phyloP scores from a whole-genome alignment of 2,113 vertebrate species.

The Catharus fuscescens region DNA sequence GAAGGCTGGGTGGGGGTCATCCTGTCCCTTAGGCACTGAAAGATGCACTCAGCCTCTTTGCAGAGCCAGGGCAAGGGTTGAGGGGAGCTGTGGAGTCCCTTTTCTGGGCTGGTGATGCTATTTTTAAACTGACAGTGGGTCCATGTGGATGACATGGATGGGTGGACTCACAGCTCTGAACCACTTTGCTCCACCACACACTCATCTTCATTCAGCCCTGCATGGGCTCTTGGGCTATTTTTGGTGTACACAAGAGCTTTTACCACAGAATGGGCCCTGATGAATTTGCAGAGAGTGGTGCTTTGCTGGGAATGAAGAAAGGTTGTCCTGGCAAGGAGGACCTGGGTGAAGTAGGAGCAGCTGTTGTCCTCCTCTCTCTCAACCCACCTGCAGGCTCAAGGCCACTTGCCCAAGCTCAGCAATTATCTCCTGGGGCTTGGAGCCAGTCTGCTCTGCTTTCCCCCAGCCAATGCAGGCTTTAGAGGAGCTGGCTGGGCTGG shows the following conservation, averaged over 20 bases:
- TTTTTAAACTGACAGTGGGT: not conserved
- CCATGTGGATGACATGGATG: not conserved
- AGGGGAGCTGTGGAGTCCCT: not conserved
- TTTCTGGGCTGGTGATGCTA: not conserved
- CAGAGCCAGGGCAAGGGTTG: not conserved
- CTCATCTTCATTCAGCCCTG: not conserved
- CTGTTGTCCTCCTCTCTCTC: not conserved
- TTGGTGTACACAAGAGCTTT: not conserved
- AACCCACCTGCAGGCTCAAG: not conserved
- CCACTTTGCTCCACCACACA: not conserved
- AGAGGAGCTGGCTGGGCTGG: not conserved
- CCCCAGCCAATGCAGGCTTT: not conserved
- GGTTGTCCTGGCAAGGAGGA: not conserved
- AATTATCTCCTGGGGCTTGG: not conserved
- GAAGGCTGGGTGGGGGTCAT: not conserved
- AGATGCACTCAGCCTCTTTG: not conserved
- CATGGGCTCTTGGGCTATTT: not conserved
- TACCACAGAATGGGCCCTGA: constrained; percentile 15
- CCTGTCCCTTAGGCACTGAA: not conserved
- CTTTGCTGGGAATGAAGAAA: not conserved
- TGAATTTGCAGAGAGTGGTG: not conserved
- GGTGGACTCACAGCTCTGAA: not conserved
- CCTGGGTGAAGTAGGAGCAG: constrained; percentile 33
- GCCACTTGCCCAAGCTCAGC: not conserved
- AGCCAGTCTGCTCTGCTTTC: not conserved